Evolutionary conservation across 2,113 vertebrate genomes (phyloP).

Genomic region (Nannospalax galili): DNA sequence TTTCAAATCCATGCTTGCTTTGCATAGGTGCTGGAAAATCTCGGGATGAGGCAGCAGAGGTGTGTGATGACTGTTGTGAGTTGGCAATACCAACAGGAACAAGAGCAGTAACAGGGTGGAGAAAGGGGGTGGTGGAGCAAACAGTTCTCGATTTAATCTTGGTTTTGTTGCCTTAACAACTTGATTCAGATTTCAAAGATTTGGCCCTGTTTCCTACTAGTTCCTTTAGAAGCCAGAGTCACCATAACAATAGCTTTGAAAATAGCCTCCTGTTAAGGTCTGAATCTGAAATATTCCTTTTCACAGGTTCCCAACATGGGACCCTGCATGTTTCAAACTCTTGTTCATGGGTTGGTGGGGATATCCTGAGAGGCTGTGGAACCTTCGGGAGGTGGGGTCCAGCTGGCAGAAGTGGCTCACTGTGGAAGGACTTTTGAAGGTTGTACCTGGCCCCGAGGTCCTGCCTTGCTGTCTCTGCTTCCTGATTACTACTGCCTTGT

Average conservation of each 20-base stretch:
- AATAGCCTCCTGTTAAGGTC: background rate
- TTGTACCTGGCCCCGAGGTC: too few relatives aligned
- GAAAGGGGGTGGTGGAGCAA: background rate
- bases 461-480: background rate
- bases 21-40: background rate
- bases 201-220: conserved; percentile 41
- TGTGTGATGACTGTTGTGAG: background rate
- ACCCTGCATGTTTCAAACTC: background rate
- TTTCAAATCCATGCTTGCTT: background rate
- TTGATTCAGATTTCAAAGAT: conserved; percentile 58
- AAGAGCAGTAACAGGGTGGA: background rate
- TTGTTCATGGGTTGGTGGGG: background rate
- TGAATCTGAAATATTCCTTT: background rate
- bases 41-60: background rate
- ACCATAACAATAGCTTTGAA: conserved; percentile 20
- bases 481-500: conserved; percentile 1
- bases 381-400: background rate
- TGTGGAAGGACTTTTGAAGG: background rate
- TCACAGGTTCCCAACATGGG: background rate
- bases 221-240: conserved; percentile 32
- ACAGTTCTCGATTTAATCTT: conserved; percentile 51
- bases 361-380: background rate
- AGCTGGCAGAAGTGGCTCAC: background rate
- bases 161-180: conserved; percentile 66
- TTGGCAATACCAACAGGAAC: background rate